Evolutionary conservation across 2,113 vertebrate species (phyloP).

Genomic region (Brachypodius melanocephalos): DNA sequence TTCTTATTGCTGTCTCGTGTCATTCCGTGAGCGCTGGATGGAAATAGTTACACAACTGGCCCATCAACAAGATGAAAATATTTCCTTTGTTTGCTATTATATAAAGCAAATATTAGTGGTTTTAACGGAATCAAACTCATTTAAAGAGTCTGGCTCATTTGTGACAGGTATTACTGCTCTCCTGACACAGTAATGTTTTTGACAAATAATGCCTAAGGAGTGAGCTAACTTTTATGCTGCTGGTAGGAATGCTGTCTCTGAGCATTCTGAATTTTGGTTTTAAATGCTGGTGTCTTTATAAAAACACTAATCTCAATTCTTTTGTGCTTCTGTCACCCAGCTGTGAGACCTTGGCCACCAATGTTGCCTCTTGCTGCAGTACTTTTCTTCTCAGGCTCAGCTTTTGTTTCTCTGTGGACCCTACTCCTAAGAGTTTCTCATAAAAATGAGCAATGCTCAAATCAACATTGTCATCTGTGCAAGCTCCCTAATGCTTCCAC

Average conservation of each 20-base stretch:
- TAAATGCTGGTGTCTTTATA: neutral
- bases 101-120: constrained; percentile 23
- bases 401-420: neutral
- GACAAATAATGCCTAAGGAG: neutral
- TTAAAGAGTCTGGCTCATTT: neutral
- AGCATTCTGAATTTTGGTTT: neutral
- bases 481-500: neutral
- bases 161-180: neutral
- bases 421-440: neutral
- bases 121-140: constrained; percentile 7
- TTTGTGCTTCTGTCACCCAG: neutral
- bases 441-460: neutral
- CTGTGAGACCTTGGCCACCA: neutral
- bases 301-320: neutral
- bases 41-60: neutral
- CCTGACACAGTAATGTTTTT: neutral
- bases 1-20: neutral
- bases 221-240: neutral
- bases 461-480: neutral
- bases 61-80: neutral
- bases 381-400: neutral
- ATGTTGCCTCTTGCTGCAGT: neutral
- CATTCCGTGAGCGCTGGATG: neutral
- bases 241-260: neutral
- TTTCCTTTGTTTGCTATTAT: neutral